Evolutionary conservation across 1,140 invertebrate genomes (phyloP).

Genomic region (Formica selysi): DNA sequence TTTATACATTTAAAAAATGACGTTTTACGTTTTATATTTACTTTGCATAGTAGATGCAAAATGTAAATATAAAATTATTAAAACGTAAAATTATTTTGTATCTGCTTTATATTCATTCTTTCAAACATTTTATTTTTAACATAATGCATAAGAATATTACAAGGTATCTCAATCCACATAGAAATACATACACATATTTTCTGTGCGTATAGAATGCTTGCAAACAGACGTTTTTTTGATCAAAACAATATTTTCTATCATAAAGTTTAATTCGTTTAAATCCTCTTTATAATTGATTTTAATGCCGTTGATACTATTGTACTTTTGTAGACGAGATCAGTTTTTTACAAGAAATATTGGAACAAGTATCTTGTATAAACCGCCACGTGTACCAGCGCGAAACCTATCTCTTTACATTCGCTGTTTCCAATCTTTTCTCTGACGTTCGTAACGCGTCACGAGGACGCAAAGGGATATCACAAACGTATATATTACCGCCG

Average conservation of each 20-base stretch:
- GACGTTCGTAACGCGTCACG: conserved; percentile 45
- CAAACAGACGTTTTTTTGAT: neutral
- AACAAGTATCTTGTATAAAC: too few species aligned
- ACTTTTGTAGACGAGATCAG: neutral
- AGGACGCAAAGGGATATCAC: conserved; percentile 17
- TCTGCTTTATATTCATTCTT: neutral
- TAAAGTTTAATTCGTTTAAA: neutral
- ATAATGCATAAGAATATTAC: neutral
- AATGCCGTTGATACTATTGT: neutral
- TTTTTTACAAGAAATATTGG: neutral
- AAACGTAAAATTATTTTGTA: neutral
- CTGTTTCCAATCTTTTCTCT: neutral
- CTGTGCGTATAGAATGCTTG: neutral
- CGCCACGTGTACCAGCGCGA: neutral
- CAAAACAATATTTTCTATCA: neutral
- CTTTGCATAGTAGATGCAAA: too few species aligned
- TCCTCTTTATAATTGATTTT: neutral
- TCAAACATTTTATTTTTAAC: neutral
- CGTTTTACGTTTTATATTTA: too few species aligned
- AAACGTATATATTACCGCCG: neutral
- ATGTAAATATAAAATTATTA: too few species aligned
- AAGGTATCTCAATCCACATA: neutral
- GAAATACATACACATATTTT: too few species aligned
- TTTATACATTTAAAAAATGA: neutral
- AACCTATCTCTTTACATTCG: conserved; percentile 10